Evolutionary conservation across 2,888 invertebrate species (phyloP), one percentile per base, ranked within the genome.

Genomic region (Macrosoma leucophasiata): DNA sequence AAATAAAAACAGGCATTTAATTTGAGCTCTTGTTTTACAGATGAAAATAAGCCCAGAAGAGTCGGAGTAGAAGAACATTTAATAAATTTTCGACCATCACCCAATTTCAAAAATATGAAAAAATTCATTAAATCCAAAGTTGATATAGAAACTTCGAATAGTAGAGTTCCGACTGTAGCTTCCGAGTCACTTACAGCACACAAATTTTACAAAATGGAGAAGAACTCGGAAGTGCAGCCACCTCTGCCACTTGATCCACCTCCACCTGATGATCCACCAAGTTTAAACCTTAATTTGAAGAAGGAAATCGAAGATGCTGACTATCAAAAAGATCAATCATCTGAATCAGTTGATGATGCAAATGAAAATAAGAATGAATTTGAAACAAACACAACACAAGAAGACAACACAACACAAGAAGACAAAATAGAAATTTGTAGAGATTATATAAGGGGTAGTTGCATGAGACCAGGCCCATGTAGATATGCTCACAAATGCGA

Each of bases 21-120:
- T n/a, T n/a, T n/a, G n/a, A n/a, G n/a, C n/a, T n/a, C n/a, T n/a
- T n/a, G n/a, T n/a, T n/a, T 39, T 41, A 33, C 41, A 52, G 52
- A 45, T 36, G 26, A 39, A 23, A 38, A 36, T 14, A 41, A 44
- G 27, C 34, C 39, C 28, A 43, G 43, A 33, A 48, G 47, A 47
- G 43, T 51, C 17, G 55, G 53, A 15, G 56, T 55, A 33, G 59
- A 67, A 43, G 69, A 67, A 37, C 58, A 67, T 15, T 44, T 45
- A 6, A 58, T 72, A 20, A 63, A 62, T 14, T 72, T 73, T 44
- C 55, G 61, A 9, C 63, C 73, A 9, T 73, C 70, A 1, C 67
- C 66, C 12, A 72, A 74, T 39, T 71, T 73, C 26, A 71, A 65
- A 49, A 68, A 72, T 17, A 78, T 76, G 76, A 73, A 64, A 44